These are phyloP conservation scores for Drosophila fulvimacula DNA, from an alignment of 2,888 invertebrate genomes.

Conservation along the genomic window DNA sequence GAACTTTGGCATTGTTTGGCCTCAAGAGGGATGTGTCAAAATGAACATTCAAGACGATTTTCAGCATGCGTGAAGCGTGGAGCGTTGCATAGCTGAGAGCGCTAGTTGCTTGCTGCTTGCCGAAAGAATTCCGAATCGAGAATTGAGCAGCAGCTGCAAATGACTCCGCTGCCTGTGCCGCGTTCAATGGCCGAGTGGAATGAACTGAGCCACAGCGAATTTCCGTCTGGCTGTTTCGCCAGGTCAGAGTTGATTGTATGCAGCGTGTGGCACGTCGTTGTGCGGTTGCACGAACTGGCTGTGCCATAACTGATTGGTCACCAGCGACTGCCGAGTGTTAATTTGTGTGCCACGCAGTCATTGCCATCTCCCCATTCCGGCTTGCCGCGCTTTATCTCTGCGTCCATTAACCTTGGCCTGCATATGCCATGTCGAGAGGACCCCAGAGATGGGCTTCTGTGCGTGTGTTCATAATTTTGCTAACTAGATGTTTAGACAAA, in stretches of 20 bases:
- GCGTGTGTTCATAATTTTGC: conserved; percentile 22
- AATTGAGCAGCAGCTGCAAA: conserved; percentile 53
- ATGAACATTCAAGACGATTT: conserved; percentile 22
- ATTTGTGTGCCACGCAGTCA: no score
- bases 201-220: conserved; percentile 51
- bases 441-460: conserved; percentile 5
- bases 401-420: conserved; percentile 75
- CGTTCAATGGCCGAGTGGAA: conserved; percentile 69
- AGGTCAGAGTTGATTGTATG: conserved; percentile 78
- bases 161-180: conserved; percentile 56
- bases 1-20: conserved; percentile 55
- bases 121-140: background rate
- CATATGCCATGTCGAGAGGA: conserved; percentile 49
- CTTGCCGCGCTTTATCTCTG: conserved; percentile 26
- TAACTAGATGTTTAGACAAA: conserved; percentile 19
- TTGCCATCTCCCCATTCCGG: conserved; percentile 21
- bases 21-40: conserved; percentile 1
- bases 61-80: conserved; percentile 12
- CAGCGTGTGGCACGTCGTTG: conserved; percentile 49
- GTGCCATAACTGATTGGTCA: conserved; percentile 73
- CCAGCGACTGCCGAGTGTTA: conserved; percentile 14
- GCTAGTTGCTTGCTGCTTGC: conserved; percentile 1
- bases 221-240: conserved; percentile 51
- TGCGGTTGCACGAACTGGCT: conserved; percentile 28
- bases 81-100: background rate